Evolutionary conservation across 2,888 invertebrate species (phyloP), one percentile per base, ranked within the genome.

Genomic region (Yponomeuta plumbellus): DNA sequence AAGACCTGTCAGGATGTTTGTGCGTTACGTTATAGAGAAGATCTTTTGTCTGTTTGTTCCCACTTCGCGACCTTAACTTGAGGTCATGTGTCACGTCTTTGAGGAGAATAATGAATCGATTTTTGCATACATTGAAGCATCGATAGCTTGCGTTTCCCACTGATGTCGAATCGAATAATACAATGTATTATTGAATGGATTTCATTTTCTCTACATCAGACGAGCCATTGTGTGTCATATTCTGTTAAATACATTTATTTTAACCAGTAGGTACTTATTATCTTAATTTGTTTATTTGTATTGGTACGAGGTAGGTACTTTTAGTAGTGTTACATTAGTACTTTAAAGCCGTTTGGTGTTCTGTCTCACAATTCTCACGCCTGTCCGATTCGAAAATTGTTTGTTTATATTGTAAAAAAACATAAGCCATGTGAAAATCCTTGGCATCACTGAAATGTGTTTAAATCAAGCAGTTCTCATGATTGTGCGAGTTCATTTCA

Each of bases 51-150:
- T 52, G 13, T 52, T 52, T 52, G 13, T 52, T 52, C 44, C 44
- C 82, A 76, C 74, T 77, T 79, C 83, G 78, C 85, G 87, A 85
- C 80, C 74, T 75, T 78, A 75, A 40, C 63, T 13, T 20, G 44
- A 64, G 63, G 65, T 65, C 65, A 65, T 11, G 65, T 26, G 56
- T 26, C 65, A 65, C 11, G 40, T 4, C 63, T 21, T 39, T 40
- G 4, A 23, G 61, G n/a, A 44, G 63, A 40, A 64, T 64, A 61
- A 64, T 64, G 63, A 64, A 64, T 64, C 44, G 44, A 64, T 64
- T 44, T 44, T 64, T 64, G 63, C 63, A 64, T 64, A 64, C 44
- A 21, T 39, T 34, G 17, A 52, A 17, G 44, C 17, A 52, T 52
- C 17, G 44, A 52, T 52, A 52, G 44, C 44, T 52, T 52, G 44